Conservation (phyloP, 2,113 vertebrate species). For the Proterorhinus semilunaris region DNA sequence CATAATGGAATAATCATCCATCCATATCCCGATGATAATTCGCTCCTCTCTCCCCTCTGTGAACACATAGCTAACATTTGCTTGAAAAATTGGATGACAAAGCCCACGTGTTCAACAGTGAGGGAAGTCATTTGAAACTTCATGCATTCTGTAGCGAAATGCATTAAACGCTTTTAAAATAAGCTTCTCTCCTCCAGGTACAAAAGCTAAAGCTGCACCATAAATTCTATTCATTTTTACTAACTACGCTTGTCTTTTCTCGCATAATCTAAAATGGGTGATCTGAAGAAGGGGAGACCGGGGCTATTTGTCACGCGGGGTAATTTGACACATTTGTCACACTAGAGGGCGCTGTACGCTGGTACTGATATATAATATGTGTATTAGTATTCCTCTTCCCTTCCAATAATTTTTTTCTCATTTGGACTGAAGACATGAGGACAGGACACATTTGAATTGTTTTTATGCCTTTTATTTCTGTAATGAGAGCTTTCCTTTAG, state of each 20-base stretch:
- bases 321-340: no score
- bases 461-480: no score
- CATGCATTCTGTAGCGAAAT: not conserved
- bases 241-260: not conserved
- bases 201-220: not conserved
- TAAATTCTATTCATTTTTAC: not conserved
- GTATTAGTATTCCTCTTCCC: no score
- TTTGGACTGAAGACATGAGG: no score
- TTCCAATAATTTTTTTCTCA: no score
- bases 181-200: not conserved
- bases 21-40: conserved; percentile 46
- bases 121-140: not conserved
- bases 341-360: no score
- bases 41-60: conserved; percentile 25
- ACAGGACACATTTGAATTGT: no score
- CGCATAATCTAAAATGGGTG: no score
- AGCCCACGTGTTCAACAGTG: not conserved
- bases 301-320: no score
- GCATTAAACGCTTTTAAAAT: not conserved
- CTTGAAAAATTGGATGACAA: conserved; percentile 11
- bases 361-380: no score
- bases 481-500: no score
- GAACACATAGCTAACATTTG: conserved; percentile 7
- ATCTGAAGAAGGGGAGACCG: no score
- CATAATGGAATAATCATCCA: conserved; percentile 55